Evolutionary conservation across 2,797 vertebrate species (phyloP).

Genomic region (Lepilemur septentrionalis): DNA sequence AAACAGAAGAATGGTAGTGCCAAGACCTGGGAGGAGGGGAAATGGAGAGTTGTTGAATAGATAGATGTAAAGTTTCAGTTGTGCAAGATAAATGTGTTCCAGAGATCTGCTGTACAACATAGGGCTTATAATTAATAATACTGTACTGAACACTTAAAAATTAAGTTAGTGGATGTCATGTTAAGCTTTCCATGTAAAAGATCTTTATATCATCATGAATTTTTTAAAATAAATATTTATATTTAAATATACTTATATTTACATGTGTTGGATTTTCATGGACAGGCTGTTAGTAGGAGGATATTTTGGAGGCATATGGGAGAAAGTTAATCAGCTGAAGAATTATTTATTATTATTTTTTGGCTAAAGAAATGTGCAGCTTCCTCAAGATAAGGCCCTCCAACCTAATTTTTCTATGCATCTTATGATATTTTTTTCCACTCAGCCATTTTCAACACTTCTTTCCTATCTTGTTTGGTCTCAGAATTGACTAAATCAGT

Average conservation of each 20-base stretch:
- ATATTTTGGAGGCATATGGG: background rate
- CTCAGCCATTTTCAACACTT: background rate
- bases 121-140: background rate
- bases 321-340: background rate
- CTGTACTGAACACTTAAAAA: background rate
- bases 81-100: background rate
- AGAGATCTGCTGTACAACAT: too few relatives aligned
- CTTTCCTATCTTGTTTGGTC: background rate
- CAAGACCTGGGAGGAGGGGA: background rate
- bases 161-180: background rate
- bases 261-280: background rate
- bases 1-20: too few relatives aligned
- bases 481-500: background rate
- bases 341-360: background rate
- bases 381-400: background rate
- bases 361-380: background rate
- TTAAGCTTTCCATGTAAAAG: background rate
- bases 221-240: background rate
- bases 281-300: background rate
- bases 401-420: background rate
- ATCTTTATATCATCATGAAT: background rate
- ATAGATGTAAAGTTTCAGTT: background rate
- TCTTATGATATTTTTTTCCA: background rate
- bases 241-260: background rate
- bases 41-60: background rate